phyloP scores from a whole-genome alignment of 1,140 invertebrate species.

The Conus betulinus region DNA sequence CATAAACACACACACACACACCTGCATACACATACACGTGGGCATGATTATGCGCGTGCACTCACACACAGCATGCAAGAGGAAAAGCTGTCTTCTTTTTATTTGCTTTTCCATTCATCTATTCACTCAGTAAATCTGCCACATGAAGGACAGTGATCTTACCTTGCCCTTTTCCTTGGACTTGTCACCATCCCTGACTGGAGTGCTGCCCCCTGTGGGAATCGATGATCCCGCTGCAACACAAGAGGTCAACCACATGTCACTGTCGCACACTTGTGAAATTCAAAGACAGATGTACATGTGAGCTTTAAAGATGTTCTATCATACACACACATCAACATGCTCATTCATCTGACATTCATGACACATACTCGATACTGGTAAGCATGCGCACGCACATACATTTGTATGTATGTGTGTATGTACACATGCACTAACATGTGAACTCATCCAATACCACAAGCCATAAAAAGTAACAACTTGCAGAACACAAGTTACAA shows the following conservation, averaged over 20 bases:
- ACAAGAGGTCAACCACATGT: no score
- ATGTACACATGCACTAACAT: background rate
- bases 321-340: background rate
- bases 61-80: no score
- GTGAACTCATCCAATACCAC: background rate
- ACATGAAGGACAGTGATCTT: background rate
- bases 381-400: background rate
- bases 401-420: no score
- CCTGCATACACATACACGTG: no score
- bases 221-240: background rate
- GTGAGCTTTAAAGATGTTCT: background rate
- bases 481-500: background rate
- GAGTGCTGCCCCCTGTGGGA: background rate
- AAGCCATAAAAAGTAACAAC: background rate
- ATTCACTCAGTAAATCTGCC: background rate
- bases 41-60: no score
- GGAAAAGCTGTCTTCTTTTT: no score
- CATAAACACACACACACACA: no score
- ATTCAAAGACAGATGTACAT: no score
- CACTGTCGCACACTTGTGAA: no score
- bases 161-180: slow-evolving; percentile 20
- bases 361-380: background rate
- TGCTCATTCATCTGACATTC: background rate
- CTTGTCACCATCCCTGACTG: background rate
- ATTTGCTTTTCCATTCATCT: no score